Evolutionary conservation across 2,888 invertebrate species (phyloP).

Genomic region (Leptopilina syphax): DNA sequence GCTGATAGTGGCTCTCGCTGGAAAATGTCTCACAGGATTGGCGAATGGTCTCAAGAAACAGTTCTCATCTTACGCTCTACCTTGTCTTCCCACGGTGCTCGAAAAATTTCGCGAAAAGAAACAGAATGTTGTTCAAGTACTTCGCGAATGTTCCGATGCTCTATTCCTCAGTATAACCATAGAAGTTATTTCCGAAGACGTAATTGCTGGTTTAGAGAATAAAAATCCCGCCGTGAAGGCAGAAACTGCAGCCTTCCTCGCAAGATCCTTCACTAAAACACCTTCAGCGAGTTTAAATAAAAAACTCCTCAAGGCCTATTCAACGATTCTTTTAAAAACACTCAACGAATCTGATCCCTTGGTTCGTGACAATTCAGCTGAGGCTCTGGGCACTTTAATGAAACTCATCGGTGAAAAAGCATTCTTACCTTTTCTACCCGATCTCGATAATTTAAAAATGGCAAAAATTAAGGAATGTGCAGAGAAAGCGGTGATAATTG

Average conservation of each 20-base stretch:
- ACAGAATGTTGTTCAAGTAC: conserved; percentile 88
- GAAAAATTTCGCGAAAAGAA: conserved; percentile 99
- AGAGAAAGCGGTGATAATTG: conserved; percentile 93
- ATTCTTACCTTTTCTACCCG: conserved; percentile 90
- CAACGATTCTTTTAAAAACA: conserved; percentile 87
- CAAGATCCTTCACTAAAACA: conserved; percentile 89
- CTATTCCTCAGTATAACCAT: conserved; percentile 90
- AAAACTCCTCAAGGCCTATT: conserved; percentile 91
- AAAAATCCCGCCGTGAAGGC: conserved; percentile 95
- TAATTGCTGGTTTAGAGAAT: conserved; percentile 90
- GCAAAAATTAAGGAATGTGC: conserved; percentile 95
- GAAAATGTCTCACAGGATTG: conserved; percentile 88
- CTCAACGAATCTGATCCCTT: conserved; percentile 89
- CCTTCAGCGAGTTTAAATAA: conserved; percentile 91
- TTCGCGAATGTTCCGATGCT: conserved; percentile 94
- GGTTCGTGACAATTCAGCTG: conserved; percentile 94
- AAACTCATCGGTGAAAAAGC: conserved; percentile 96
- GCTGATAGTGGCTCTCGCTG: conserved; percentile 91
- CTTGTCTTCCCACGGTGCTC: conserved; percentile 86
- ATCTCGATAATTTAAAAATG: conserved; percentile 94
- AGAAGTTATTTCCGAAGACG: conserved; percentile 91
- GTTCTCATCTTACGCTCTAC: conserved; percentile 90
- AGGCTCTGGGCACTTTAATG: conserved; percentile 95
- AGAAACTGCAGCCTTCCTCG: conserved; percentile 90
- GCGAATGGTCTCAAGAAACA: conserved; percentile 92